Evolutionary conservation across 2,113 vertebrate genomes (phyloP).

Genomic region (Phalacrocorax aristotelis): DNA sequence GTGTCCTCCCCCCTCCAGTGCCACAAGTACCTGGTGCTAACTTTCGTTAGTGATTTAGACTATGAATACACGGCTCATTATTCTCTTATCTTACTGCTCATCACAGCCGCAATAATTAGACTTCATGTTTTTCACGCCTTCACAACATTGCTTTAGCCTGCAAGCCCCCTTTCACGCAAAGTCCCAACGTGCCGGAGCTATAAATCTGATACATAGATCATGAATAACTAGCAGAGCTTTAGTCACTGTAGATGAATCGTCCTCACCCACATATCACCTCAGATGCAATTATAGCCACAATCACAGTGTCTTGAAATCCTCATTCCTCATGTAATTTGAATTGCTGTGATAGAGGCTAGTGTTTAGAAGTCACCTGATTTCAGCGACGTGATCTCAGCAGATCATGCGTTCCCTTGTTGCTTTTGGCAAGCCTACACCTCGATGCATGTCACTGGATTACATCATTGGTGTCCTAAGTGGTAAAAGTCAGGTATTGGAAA

Average conservation of each 20-base stretch:
- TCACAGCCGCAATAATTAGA: neutral
- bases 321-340: neutral
- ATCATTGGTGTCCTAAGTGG: too few relatives aligned
- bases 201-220: neutral
- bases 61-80: neutral
- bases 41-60: neutral
- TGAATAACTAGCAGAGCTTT: neutral
- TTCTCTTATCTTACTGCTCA: neutral
- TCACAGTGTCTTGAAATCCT: neutral
- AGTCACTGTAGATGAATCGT: neutral
- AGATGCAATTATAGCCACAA: neutral
- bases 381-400: neutral
- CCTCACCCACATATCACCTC: neutral
- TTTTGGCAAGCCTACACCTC: neutral
- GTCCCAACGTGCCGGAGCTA: rapidly evolving
- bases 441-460: rapidly evolving
- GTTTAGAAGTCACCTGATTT: neutral
- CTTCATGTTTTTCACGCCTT: neutral
- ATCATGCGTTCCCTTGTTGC: neutral
- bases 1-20: neutral
- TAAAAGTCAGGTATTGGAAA: neutral
- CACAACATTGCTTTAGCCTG: neutral
- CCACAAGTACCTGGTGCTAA: neutral
- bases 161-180: neutral
- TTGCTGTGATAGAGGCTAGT: neutral